Percentiles rank a stretch among this genome's conserved stretches.
phyloP scores from a whole-genome alignment of 2,113 vertebrate species.

The Brachypteracias leptosomus region DNA sequence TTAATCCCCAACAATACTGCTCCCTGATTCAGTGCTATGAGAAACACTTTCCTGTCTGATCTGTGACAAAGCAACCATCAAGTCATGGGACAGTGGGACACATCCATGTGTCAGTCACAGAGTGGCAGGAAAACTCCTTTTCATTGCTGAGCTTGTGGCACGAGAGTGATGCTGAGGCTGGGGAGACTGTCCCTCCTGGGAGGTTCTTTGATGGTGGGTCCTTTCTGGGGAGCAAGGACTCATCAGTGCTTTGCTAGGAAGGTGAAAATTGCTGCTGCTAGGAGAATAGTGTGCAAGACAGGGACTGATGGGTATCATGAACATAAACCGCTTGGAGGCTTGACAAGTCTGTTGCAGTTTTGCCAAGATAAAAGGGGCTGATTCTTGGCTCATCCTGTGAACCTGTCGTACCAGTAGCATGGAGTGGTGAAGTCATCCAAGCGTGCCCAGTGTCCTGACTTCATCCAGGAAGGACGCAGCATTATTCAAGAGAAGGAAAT shows the following conservation, averaged over 20 bases:
- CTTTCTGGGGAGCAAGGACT: neutral
- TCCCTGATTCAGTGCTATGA: neutral
- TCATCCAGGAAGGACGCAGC: neutral
- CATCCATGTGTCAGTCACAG: neutral
- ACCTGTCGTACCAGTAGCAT: neutral
- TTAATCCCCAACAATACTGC: neutral
- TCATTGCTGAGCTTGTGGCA: neutral
- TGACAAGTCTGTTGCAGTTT: neutral
- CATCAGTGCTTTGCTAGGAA: neutral
- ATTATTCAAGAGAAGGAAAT: neutral
- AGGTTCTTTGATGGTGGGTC: neutral
- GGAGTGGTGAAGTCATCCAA: neutral
- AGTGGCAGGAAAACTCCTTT: neutral
- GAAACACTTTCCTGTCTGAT: neutral
- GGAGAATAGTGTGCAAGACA: slow-evolving; percentile 19
- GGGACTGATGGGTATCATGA: neutral
- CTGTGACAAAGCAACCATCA: neutral
- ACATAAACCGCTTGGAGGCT: neutral
- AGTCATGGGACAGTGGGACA: accelerated
- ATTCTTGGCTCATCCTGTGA: neutral
- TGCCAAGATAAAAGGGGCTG: neutral
- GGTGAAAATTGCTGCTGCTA: neutral
- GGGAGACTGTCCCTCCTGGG: neutral
- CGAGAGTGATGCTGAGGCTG: neutral
- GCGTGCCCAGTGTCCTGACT: neutral